Conservation (phyloP, 2,797 vertebrate species). For the Parauchenoglanis punctatus region DNA sequence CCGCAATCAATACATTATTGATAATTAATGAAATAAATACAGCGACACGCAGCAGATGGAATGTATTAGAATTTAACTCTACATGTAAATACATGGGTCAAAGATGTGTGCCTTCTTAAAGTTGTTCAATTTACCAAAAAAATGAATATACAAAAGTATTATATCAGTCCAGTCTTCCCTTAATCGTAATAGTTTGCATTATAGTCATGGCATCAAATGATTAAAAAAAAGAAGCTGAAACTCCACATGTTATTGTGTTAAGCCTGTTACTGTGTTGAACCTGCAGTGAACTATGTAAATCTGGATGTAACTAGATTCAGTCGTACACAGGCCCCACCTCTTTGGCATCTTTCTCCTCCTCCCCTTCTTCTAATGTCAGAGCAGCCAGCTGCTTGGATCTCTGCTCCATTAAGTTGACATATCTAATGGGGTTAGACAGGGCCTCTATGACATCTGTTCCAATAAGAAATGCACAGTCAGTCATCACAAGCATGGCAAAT, state of each 20-base stretch:
- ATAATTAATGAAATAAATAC: neutral
- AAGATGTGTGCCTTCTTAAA: neutral
- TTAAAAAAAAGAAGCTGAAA: neutral
- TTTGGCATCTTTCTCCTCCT: constrained; percentile 82
- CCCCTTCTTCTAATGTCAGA: constrained; percentile 90
- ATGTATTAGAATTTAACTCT: too few relatives aligned
- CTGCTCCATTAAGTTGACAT: constrained; percentile 97
- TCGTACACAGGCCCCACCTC: constrained; percentile 76
- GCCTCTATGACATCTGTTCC: constrained; percentile 93
- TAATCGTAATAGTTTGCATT: neutral
- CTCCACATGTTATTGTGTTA: neutral
- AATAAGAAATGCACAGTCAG: constrained; percentile 43
- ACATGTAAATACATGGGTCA: neutral
- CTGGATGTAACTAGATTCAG: neutral
- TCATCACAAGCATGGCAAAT: constrained; percentile 33
- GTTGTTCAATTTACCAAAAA: neutral
- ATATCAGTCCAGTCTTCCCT: neutral
- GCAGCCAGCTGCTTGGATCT: constrained; percentile 94
- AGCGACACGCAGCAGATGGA: too few relatives aligned
- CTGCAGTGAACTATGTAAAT: constrained; percentile 10
- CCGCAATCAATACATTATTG: neutral
- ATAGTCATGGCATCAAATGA: neutral
- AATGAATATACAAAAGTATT: neutral
- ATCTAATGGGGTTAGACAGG: constrained; percentile 95
- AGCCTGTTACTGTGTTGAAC: neutral